Evolutionary conservation across 1,140 invertebrate genomes (phyloP).

Genomic region (Ceratina japonica): DNA sequence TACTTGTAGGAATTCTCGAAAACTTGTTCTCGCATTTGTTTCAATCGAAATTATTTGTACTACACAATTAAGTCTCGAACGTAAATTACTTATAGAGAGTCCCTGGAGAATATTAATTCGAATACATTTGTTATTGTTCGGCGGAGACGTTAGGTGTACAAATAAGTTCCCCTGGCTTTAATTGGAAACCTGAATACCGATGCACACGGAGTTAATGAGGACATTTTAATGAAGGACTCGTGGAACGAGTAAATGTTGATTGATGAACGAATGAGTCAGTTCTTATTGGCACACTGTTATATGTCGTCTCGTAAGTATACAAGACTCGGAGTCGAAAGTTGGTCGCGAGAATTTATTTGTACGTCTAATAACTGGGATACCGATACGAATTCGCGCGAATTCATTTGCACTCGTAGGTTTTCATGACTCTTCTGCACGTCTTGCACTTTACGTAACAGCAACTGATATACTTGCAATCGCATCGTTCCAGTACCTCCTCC

Average conservation of each 20-base stretch:
- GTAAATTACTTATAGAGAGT: neutral
- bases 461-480: slow-evolving; percentile 94
- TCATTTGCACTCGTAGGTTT: slow-evolving; percentile 86
- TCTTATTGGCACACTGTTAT: too few species aligned
- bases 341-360: too few species aligned
- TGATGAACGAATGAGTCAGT: too few species aligned
- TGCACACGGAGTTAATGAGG: too few species aligned
- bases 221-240: too few species aligned
- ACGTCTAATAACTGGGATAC: neutral
- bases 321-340: too few species aligned
- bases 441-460: slow-evolving; percentile 95
- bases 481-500: slow-evolving; percentile 85
- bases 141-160: too few species aligned
- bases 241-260: too few species aligned
- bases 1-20: neutral
- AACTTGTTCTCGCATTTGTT: neutral
- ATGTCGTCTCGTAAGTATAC: too few species aligned
- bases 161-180: too few species aligned
- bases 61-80: slow-evolving; percentile 8
- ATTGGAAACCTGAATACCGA: too few species aligned
- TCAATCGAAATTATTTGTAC: neutral
- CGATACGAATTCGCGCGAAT: neutral
- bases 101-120: neutral
- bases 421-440: slow-evolving; percentile 84
- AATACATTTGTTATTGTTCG: neutral